A percentile compares a stretch with the other conserved stretches of the same genome.
Evolutionary conservation across 2,113 vertebrate species (phyloP).

Genomic region (Hydrolagus affinis): DNA sequence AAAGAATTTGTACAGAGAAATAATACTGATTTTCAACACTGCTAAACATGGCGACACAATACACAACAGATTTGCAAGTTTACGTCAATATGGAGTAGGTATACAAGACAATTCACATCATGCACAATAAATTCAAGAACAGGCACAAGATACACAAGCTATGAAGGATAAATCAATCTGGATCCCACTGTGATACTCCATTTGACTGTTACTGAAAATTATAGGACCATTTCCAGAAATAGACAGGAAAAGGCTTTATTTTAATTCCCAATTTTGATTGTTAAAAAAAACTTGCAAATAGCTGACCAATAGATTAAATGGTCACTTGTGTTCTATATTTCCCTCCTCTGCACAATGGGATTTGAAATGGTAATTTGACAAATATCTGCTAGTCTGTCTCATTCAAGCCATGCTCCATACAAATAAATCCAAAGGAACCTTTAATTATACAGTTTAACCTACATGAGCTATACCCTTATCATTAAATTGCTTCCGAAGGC

Average conservation of each 20-base stretch:
- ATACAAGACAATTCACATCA: not conserved
- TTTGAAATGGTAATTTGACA: not conserved
- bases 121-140: not conserved
- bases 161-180: not conserved
- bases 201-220: not conserved
- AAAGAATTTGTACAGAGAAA: not conserved
- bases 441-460: not conserved
- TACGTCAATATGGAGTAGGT: not conserved
- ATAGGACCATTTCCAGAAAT: not conserved
- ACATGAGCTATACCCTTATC: not conserved
- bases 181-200: not conserved
- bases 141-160: not conserved
- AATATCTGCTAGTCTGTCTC: slow-evolving; percentile 1
- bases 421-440: not conserved
- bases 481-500: not conserved
- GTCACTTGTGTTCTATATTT: not conserved
- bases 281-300: not conserved
- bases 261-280: not conserved
- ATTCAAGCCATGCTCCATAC: not conserved
- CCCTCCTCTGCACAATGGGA: not conserved
- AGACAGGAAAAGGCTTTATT: not conserved
- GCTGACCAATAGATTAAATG: not conserved
- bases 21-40: slow-evolving; percentile 7
- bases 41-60: not conserved
- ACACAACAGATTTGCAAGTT: not conserved